Evolutionary conservation across 2,797 vertebrate species (phyloP).

Genomic region (Coregonus suidteri): DNA sequence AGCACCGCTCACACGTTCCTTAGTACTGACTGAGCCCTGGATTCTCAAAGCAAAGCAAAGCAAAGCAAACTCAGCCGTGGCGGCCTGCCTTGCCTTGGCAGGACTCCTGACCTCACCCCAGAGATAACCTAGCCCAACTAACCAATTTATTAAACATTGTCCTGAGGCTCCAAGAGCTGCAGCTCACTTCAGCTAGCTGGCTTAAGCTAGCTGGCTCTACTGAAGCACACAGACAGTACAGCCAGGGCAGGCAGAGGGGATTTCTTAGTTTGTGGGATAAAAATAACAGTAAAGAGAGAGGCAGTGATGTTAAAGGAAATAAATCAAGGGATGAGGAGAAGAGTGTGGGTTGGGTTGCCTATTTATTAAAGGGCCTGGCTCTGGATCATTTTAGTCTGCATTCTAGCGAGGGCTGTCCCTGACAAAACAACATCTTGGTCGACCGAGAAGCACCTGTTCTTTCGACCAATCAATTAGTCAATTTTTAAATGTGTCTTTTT

Average conservation of each 20-base stretch:
- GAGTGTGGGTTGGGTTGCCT: neutral
- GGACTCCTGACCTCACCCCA: slow-evolving; percentile 43
- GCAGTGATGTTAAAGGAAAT: slow-evolving; percentile 18
- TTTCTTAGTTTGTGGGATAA: slow-evolving; percentile 23
- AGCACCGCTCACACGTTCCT: slow-evolving; percentile 46
- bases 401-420: slow-evolving; percentile 42
- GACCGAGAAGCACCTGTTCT: too few species aligned
- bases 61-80: slow-evolving; percentile 24
- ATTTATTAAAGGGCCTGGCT: slow-evolving; percentile 45
- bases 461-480: too few species aligned
- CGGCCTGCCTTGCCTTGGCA: neutral
- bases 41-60: slow-evolving; percentile 30
- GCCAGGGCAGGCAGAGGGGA: neutral
- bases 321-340: slow-evolving; percentile 23
- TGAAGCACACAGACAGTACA: neutral
- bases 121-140: slow-evolving; percentile 33
- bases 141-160: slow-evolving; percentile 44
- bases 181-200: slow-evolving; percentile 23
- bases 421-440: too few species aligned
- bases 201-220: neutral
- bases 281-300: slow-evolving; percentile 6
- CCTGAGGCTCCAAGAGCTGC: slow-evolving; percentile 7
- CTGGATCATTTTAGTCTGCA: slow-evolving; percentile 53
- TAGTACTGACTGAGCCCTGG: slow-evolving; percentile 38
- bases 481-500: too few species aligned